Percentiles rank a stretch among this genome's conserved stretches.
Conservation (phyloP, 2,797 vertebrate species). For the Tragelaphus eurycerus region DNA sequence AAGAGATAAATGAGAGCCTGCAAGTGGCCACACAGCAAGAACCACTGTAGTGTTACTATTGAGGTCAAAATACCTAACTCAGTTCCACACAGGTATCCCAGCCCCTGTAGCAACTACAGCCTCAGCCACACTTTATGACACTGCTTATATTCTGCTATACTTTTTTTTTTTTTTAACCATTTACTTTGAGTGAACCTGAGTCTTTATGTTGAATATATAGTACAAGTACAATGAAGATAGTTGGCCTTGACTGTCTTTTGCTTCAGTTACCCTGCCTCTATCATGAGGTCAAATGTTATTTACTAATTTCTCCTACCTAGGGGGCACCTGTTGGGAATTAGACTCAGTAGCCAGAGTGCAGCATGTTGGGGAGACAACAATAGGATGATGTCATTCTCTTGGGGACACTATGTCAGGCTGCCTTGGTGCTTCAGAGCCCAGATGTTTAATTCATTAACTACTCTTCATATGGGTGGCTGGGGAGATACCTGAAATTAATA, state of each 20-base stretch:
- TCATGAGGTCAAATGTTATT: not conserved
- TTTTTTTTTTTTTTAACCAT: not conserved
- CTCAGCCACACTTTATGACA: not conserved
- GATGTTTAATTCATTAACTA: not conserved
- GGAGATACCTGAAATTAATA: not conserved
- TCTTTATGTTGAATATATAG: not conserved
- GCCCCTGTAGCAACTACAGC: too few relatives aligned
- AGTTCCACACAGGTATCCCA: not conserved
- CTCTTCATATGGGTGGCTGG: not conserved
- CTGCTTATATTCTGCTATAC: not conserved
- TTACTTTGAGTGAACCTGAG: not conserved
- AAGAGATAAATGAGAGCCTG: conserved; percentile 15
- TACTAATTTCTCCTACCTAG: not conserved
- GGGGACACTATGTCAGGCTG: not conserved
- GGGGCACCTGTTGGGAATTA: not conserved
- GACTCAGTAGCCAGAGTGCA: not conserved
- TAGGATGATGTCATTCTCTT: not conserved
- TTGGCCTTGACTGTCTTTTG: not conserved
- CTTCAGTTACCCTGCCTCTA: not conserved
- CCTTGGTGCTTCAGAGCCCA: not conserved
- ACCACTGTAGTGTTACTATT: not conserved
- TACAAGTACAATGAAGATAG: not conserved
- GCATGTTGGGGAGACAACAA: not conserved
- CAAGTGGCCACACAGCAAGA: not conserved
- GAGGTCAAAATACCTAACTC: not conserved